These are phyloP conservation scores for Chydorus sphaericus DNA, from an alignment of 2,888 invertebrate genomes.

Conservation along the genomic window DNA sequence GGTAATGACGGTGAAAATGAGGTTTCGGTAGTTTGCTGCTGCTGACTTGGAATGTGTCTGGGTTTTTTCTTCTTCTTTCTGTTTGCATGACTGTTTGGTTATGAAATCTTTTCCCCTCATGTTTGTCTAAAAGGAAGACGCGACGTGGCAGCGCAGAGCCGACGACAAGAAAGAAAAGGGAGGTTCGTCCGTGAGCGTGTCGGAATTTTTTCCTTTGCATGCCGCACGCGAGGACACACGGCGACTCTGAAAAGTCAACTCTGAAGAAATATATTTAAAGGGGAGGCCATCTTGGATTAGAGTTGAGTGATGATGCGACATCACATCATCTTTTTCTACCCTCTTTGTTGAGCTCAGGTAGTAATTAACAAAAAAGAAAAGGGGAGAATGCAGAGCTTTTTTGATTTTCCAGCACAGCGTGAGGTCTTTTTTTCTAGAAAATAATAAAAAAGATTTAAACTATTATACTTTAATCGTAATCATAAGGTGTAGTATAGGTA, in stretches of 20 bases:
- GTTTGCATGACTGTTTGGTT: conserved; percentile 6
- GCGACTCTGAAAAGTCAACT: background rate
- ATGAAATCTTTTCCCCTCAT: background rate
- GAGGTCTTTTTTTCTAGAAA: background rate
- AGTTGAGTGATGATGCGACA: no score
- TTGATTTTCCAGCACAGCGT: conserved; percentile 2
- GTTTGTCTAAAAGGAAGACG: background rate
- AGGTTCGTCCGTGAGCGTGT: conserved; percentile 2
- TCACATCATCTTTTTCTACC: background rate
- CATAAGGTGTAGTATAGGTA: no score
- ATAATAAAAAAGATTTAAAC: no score
- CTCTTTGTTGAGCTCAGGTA: background rate
- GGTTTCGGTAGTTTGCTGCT: background rate
- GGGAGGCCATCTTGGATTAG: background rate
- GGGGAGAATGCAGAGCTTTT: background rate
- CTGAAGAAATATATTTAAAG: background rate
- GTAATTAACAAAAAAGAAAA: background rate
- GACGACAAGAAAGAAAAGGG: background rate
- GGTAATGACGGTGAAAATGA: background rate
- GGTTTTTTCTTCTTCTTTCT: background rate
- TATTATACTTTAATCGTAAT: no score
- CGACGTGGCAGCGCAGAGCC: background rate
- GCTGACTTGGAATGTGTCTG: background rate
- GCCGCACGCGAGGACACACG: background rate
- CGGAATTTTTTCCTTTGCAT: conserved; percentile 4